Percentiles rank a stretch among this genome's conserved stretches.
Evolutionary conservation across 2,888 invertebrate genomes (phyloP).

Genomic region (Drosophila setosimentum): DNA sequence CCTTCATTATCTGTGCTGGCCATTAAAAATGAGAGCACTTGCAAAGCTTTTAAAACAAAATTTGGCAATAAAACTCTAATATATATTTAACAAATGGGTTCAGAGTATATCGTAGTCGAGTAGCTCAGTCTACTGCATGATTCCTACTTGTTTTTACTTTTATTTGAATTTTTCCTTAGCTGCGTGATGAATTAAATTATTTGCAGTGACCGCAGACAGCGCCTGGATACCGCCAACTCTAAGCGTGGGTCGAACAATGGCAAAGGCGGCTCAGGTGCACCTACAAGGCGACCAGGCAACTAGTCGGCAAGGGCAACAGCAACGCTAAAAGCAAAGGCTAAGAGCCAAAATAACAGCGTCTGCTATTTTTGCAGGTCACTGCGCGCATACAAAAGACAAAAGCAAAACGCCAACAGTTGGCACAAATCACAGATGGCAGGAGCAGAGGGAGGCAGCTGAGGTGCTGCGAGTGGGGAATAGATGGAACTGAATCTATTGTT

Average conservation of each 20-base stretch:
- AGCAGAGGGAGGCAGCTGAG: background rate
- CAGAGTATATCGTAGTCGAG: background rate
- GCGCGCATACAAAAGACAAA: constrained; percentile 82
- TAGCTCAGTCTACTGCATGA: background rate
- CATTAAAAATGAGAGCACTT: too few species aligned
- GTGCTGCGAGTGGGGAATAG: background rate
- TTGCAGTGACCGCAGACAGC: constrained; percentile 55
- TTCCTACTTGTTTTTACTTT: background rate
- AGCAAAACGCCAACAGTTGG: constrained; percentile 69
- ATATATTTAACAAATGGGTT: background rate
- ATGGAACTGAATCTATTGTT: constrained; percentile 54
- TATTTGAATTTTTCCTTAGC: background rate
- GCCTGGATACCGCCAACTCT: background rate
- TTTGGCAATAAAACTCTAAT: fast-evolving
- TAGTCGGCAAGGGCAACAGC: background rate
- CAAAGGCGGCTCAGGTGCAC: constrained; percentile 29
- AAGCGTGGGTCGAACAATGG: constrained; percentile 27
- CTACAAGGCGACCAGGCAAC: constrained; percentile 10
- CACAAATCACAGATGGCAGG: constrained; percentile 66
- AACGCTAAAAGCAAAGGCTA: constrained; percentile 11
- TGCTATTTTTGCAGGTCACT: constrained; percentile 84
- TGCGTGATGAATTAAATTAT: constrained; percentile 68
- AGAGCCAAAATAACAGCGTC: constrained; percentile 75
- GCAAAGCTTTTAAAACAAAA: background rate
- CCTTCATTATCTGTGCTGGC: background rate